phyloP scores from a whole-genome alignment of 1,140 invertebrate species.

The Brachionus paranguensis region DNA sequence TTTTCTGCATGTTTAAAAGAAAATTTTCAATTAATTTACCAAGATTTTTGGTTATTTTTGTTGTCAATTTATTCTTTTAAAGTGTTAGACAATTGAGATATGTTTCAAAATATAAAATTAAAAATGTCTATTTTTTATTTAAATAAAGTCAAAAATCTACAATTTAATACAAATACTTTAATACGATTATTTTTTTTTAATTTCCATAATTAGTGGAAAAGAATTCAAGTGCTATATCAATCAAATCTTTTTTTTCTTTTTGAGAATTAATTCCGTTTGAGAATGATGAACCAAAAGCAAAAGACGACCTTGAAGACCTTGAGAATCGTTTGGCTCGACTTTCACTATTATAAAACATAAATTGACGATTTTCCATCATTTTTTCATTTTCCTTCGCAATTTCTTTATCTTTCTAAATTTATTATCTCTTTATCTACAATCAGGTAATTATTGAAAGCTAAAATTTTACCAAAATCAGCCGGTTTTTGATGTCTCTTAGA shows the following conservation, averaged over 20 bases:
- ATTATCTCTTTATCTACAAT: neutral
- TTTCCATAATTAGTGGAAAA: neutral
- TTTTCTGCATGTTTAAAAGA: no score
- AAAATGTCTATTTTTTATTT: no score
- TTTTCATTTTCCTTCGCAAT: neutral
- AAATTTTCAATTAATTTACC: no score
- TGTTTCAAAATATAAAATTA: no score
- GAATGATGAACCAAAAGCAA: neutral
- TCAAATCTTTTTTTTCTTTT: neutral
- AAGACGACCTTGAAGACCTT: neutral
- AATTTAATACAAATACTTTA: no score
- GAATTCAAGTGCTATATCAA: neutral
- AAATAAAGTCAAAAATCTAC: no score
- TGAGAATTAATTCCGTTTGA: neutral
- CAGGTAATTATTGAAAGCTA: neutral
- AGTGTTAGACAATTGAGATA: no score
- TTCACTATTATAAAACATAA: slow-evolving; percentile 1
- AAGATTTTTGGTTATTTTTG: no score
- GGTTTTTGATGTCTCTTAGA: neutral
- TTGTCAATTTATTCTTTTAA: no score
- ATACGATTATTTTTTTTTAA: no score
- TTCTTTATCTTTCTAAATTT: neutral
- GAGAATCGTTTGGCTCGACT: neutral
- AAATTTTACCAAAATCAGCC: neutral
- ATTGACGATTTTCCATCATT: slow-evolving; percentile 25